Evolutionary conservation across 2,888 invertebrate species (phyloP).

Genomic region (Thymelicus acteon): DNA sequence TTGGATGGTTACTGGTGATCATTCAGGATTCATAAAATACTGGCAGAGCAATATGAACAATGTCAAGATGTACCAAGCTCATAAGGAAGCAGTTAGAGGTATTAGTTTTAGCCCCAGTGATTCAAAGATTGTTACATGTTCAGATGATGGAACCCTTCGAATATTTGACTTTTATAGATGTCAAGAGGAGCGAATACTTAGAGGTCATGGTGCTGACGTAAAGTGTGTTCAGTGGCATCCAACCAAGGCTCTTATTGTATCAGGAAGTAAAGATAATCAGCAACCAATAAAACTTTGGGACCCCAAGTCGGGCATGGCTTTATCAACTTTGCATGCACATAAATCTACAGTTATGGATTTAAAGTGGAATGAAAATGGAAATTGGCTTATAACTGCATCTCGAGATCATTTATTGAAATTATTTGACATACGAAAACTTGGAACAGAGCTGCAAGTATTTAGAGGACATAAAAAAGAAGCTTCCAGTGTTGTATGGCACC

Average conservation of each 20-base stretch:
- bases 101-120: constrained; percentile 99
- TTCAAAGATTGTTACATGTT: constrained; percentile 99
- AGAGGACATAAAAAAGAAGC: constrained; percentile 99
- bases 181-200: constrained; percentile 96
- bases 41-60: constrained; percentile 99
- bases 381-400: constrained; percentile 99
- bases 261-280: constrained; percentile 99
- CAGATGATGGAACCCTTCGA: constrained; percentile 99
- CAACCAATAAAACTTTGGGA: constrained; percentile 99
- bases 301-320: constrained; percentile 96
- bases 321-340: constrained; percentile 99
- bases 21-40: constrained; percentile 99
- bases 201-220: constrained; percentile 99
- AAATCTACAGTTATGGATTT: constrained; percentile 99
- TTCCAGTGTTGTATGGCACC: constrained; percentile 99
- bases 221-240: constrained; percentile 99
- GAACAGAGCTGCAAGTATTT: constrained; percentile 98
- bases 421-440: constrained; percentile 98
- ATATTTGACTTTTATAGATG: constrained; percentile 99
- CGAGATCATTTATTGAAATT: constrained; percentile 98
- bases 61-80: constrained; percentile 99
- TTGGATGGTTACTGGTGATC: constrained; percentile 99
- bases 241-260: constrained; percentile 97
- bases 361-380: constrained; percentile 99
- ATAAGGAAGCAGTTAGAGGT: constrained; percentile 99